Conservation (phyloP, 2,113 vertebrate genomes). For the Coptodon rendalli region DNA sequence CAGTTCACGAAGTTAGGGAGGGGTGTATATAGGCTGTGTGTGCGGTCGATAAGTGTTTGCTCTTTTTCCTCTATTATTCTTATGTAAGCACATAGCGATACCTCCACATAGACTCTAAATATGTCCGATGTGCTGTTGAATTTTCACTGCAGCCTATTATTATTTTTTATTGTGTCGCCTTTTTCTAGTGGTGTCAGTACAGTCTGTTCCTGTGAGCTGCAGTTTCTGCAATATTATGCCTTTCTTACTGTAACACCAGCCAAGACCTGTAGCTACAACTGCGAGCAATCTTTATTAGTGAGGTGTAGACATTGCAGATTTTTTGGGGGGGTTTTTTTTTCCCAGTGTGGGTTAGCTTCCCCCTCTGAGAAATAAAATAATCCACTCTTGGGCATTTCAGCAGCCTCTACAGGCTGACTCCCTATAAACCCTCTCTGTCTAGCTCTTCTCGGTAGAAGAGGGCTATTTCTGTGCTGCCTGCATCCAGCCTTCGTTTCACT, state of each 20-base stretch:
- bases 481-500: background rate
- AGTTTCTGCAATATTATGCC: background rate
- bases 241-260: background rate
- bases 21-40: constrained; percentile 17
- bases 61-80: background rate
- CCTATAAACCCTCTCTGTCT: background rate
- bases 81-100: background rate
- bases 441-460: background rate
- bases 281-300: background rate
- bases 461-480: background rate
- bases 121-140: background rate
- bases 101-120: background rate
- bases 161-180: background rate
- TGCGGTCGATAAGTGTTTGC: background rate
- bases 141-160: background rate
- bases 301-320: background rate
- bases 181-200: background rate
- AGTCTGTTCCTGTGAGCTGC: background rate
- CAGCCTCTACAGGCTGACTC: background rate
- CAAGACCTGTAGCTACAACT: background rate
- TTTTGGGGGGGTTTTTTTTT: rapidly evolving
- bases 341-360: background rate
- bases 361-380: background rate
- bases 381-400: background rate
- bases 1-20: constrained; percentile 64